Evolutionary conservation across 2,113 vertebrate species (phyloP).

Genomic region (Sylvietta virens): DNA sequence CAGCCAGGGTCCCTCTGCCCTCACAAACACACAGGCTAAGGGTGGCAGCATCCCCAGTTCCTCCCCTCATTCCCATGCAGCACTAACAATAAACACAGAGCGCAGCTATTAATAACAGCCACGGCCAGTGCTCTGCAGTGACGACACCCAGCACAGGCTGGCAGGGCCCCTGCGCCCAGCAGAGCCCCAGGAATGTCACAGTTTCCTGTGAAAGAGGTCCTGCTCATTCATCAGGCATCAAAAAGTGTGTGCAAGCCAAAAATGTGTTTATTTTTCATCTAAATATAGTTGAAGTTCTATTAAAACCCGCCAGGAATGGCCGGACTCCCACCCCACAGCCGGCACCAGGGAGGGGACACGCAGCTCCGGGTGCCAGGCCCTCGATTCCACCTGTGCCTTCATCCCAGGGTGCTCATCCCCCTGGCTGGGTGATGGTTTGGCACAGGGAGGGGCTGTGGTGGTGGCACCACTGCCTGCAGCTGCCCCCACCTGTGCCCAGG

Average conservation of each 20-base stretch:
- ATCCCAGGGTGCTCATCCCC: rapidly evolving
- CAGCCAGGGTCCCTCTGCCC: neutral
- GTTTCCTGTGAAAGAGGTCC: neutral
- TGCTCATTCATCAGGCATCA: constrained; percentile 41
- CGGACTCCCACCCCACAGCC: neutral
- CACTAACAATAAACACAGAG: neutral
- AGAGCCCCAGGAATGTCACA: neutral
- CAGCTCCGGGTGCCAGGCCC: rapidly evolving
- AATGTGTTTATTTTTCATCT: constrained; percentile 1
- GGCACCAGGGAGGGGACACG: rapidly evolving
- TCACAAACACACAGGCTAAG: neutral
- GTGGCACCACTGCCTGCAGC: rapidly evolving
- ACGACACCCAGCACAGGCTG: rapidly evolving
- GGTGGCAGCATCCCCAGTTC: neutral
- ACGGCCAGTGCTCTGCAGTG: rapidly evolving
- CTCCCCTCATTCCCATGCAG: neutral
- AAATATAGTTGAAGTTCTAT: neutral
- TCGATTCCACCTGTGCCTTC: rapidly evolving
- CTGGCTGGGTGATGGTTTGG: rapidly evolving
- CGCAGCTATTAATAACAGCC: neutral
- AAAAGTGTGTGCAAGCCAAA: neutral
- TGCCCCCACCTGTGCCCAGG: neutral
- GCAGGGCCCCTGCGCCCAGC: neutral
- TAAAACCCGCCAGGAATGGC: neutral
- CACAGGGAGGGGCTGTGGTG: neutral